phyloP scores from a whole-genome alignment of 1,140 invertebrate genomes.

The Tribolium madens region DNA sequence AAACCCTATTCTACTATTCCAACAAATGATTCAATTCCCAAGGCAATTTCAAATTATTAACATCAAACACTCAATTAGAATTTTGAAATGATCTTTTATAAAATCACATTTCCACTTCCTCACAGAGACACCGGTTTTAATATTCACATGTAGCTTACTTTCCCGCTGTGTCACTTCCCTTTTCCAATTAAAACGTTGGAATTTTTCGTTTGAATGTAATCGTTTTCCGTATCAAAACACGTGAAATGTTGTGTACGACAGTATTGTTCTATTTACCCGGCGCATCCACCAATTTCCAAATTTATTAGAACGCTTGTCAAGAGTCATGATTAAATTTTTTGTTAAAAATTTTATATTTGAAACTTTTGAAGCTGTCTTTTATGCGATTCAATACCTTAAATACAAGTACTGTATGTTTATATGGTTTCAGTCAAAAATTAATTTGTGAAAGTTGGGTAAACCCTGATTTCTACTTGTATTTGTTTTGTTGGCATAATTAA shows the following conservation, averaged over 20 bases:
- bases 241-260: conserved; percentile 9
- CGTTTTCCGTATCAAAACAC: background rate
- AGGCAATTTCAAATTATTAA: conserved; percentile 22
- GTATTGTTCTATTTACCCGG: conserved; percentile 7
- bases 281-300: conserved; percentile 27
- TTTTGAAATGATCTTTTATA: background rate
- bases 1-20: conserved; percentile 26
- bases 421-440: too few species aligned
- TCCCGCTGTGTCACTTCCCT: background rate
- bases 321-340: conserved; percentile 15
- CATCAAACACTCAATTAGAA: conserved; percentile 26
- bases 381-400: background rate
- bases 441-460: too few species aligned
- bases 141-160: conserved; percentile 17
- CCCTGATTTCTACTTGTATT: too few species aligned
- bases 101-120: background rate
- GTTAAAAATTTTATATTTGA: conserved; percentile 27
- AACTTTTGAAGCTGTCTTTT: background rate
- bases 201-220: conserved; percentile 13
- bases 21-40: conserved; percentile 28
- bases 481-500: too few species aligned
- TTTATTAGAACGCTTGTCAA: background rate
- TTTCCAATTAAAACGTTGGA: conserved; percentile 14
- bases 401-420: too few species aligned
- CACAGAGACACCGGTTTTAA: conserved; percentile 3